Percentiles rank a stretch among this genome's conserved stretches.
phyloP scores from a whole-genome alignment of 2,888 invertebrate genomes.

The Archips xylosteana region DNA sequence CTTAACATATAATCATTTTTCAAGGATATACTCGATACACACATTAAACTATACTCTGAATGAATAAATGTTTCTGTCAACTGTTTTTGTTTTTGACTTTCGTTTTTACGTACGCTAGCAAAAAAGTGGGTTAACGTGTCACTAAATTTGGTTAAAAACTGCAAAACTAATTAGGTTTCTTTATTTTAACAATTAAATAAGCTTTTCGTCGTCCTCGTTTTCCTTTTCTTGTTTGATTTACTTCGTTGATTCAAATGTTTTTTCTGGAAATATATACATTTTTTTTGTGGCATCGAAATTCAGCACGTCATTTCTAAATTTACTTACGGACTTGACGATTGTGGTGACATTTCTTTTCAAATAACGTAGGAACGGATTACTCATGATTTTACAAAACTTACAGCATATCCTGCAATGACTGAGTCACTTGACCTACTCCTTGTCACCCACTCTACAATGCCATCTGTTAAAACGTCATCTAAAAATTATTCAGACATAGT shows the following conservation, averaged over 20 bases:
- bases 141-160: neutral
- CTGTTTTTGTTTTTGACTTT: conserved; percentile 17
- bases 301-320: neutral
- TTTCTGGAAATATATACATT: neutral
- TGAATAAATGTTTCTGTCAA: conserved; percentile 22
- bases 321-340: neutral
- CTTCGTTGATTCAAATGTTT: neutral
- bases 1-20: conserved; percentile 19
- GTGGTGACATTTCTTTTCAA: neutral
- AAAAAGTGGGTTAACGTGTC: conserved; percentile 34
- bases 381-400: conserved; percentile 56
- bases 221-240: no score
- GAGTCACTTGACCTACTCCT: conserved; percentile 48
- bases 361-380: conserved; percentile 59
- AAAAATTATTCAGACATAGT: conserved; percentile 30
- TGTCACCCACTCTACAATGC: conserved; percentile 56
- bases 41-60: conserved; percentile 11
- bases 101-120: conserved; percentile 16
- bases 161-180: neutral
- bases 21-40: conserved; percentile 25
- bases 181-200: neutral
- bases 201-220: no score
- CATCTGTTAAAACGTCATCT: conserved; percentile 33
- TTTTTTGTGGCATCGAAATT: neutral
- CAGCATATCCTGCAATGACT: conserved; percentile 60